Evolutionary conservation across 1,140 invertebrate species (phyloP).

Genomic region (Meteorus sp.): DNA sequence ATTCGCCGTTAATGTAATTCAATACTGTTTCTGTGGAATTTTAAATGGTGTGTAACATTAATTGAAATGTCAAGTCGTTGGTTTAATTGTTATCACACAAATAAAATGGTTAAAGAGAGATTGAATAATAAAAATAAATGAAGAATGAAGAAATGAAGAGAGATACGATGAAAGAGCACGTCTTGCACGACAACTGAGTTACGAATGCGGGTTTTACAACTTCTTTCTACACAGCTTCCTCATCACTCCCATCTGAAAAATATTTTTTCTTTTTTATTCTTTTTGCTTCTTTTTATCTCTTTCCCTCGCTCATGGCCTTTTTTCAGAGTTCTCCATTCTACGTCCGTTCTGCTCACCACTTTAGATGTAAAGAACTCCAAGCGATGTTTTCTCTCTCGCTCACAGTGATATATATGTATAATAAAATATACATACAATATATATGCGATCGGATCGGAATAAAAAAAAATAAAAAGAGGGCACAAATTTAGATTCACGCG

Average conservation of each 20-base stretch:
- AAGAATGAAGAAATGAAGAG: not conserved
- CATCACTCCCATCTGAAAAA: not conserved
- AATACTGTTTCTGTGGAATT: not conserved
- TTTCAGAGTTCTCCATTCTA: no score
- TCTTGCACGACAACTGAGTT: not conserved
- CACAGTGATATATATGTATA: no score
- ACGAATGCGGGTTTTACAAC: not conserved
- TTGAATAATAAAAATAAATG: no score
- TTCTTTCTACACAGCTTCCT: not conserved
- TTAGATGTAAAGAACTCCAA: not conserved
- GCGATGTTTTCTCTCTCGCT: not conserved
- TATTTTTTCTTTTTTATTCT: no score
- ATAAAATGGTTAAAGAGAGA: not conserved
- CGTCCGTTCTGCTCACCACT: no score
- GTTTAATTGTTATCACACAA: constrained; percentile 1
- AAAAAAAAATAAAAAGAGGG: not conserved
- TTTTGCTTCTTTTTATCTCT: no score
- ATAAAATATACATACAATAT: no score
- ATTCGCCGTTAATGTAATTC: not conserved
- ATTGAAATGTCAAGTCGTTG: not conserved
- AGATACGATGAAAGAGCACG: not conserved
- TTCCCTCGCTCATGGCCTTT: no score
- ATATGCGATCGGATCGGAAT: not conserved
- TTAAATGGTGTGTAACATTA: not conserved
- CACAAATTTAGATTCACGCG: constrained; percentile 1